Evolutionary conservation across 2,888 invertebrate species (phyloP).

Genomic region (Clepsis dumicolana): DNA sequence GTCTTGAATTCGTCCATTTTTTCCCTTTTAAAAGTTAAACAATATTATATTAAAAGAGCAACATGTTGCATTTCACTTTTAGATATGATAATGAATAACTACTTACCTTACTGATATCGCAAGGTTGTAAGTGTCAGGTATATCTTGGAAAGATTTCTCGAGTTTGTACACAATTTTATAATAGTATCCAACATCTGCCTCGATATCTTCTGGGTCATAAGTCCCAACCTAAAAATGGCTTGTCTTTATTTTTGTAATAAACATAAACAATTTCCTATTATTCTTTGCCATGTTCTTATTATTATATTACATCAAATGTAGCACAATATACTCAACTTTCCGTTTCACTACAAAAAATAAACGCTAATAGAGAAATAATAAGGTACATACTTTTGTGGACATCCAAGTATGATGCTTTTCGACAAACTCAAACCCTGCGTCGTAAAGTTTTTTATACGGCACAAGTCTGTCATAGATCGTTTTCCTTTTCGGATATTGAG

Average conservation of each 20-base stretch:
- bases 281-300: no score
- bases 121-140: slow-evolving; percentile 90
- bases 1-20: slow-evolving; percentile 95
- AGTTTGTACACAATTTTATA: slow-evolving; percentile 93
- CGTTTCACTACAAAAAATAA: background rate
- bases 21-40: slow-evolving; percentile 66
- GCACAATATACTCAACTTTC: background rate
- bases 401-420: slow-evolving; percentile 95
- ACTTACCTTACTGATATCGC: slow-evolving; percentile 86
- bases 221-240: slow-evolving; percentile 88
- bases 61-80: background rate
- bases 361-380: background rate
- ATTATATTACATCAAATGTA: no score
- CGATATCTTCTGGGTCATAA: slow-evolving; percentile 95
- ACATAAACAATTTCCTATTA: background rate
- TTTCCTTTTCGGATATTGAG: slow-evolving; percentile 95
- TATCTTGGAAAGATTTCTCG: slow-evolving; percentile 94
- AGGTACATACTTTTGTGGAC: slow-evolving; percentile 84
- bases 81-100: background rate
- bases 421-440: slow-evolving; percentile 94
- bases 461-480: slow-evolving; percentile 91
- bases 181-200: slow-evolving; percentile 89
- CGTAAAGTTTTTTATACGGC: slow-evolving; percentile 95
- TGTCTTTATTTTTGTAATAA: background rate
- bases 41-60: background rate